A percentile compares a stretch with the other conserved stretches of the same genome.
Conservation (phyloP, 2,797 vertebrate species). For the Coregonus suidteri region DNA sequence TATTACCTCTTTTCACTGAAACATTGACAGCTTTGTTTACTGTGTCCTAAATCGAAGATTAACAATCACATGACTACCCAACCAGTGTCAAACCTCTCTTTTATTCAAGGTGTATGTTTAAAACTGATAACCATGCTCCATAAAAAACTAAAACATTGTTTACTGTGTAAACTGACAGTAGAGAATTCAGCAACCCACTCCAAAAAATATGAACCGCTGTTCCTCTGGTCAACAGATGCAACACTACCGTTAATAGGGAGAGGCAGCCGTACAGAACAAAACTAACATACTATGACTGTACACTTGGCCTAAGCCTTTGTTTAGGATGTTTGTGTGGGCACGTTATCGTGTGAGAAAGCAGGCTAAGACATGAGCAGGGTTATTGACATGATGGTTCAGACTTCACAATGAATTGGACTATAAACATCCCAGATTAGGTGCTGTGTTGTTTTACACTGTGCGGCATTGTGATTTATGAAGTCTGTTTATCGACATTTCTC, state of each 20-base stretch:
- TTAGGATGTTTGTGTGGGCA: neutral
- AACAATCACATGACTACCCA: slow-evolving; percentile 46
- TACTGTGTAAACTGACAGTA: too few relatives aligned
- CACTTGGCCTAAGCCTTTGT: neutral
- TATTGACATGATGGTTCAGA: neutral
- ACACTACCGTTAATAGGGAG: neutral
- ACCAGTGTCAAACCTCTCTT: slow-evolving; percentile 32
- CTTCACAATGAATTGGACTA: neutral
- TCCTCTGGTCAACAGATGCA: neutral
- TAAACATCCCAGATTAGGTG: neutral
- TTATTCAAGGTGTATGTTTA: slow-evolving; percentile 48
- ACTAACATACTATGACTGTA: neutral
- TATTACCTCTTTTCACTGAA: slow-evolving; percentile 35
- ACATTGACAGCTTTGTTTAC: slow-evolving; percentile 26
- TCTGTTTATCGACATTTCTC: neutral
- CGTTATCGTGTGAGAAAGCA: neutral
- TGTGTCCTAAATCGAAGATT: neutral
- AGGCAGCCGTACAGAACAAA: neutral
- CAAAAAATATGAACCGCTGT: neutral
- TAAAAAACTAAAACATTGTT: too few relatives aligned
- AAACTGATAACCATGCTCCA: slow-evolving; percentile 45
- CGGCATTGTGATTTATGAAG: neutral
- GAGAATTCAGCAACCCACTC: neutral
- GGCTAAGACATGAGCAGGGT: neutral
- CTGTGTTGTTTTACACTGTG: neutral